These are phyloP conservation scores for Phytoseiulus persimilis DNA, from an alignment of 2,888 invertebrate species.

Conservation along the genomic window DNA sequence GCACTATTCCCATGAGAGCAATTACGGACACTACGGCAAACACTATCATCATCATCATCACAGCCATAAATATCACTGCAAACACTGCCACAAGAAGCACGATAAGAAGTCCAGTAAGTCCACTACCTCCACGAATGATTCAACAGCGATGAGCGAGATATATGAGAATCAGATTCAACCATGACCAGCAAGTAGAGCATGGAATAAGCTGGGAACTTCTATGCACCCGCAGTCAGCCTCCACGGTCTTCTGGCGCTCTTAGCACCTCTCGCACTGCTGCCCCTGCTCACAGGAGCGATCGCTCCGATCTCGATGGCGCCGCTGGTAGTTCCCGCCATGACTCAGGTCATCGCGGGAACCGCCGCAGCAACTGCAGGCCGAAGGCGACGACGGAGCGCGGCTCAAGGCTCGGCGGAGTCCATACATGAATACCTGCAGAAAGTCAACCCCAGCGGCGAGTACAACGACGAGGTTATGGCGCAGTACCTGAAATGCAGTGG, in stretches of 20 bases:
- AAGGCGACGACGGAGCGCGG: neutral
- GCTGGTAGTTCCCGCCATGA: slow-evolving; percentile 26
- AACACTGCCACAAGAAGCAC: slow-evolving; percentile 35
- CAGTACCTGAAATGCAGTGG: slow-evolving; percentile 46
- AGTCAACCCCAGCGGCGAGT: slow-evolving; percentile 43
- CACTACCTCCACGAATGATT: neutral
- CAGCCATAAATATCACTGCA: slow-evolving; percentile 32
- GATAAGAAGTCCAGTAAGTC: slow-evolving; percentile 26
- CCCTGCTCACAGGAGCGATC: slow-evolving; percentile 29
- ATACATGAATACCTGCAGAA: slow-evolving; percentile 26
- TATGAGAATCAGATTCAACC: neutral
- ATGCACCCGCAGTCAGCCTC: neutral
- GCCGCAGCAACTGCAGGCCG: slow-evolving; percentile 16
- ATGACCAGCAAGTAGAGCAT: neutral
- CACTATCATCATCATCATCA: slow-evolving; percentile 32
- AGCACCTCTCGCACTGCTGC: slow-evolving; percentile 24
- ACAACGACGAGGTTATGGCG: slow-evolving; percentile 46
- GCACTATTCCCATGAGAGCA: slow-evolving; percentile 13
- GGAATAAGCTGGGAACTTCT: too few relatives aligned
- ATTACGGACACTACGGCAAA: slow-evolving; percentile 7
- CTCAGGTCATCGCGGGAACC: slow-evolving; percentile 28
- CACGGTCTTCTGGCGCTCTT: slow-evolving; percentile 18
- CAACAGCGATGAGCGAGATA: neutral
- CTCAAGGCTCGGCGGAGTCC: neutral
- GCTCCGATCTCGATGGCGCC: slow-evolving; percentile 29